Base-by-base conservation (phyloP, 2,888 invertebrate species). In the Thysanoteuthis rhombus region DNA sequence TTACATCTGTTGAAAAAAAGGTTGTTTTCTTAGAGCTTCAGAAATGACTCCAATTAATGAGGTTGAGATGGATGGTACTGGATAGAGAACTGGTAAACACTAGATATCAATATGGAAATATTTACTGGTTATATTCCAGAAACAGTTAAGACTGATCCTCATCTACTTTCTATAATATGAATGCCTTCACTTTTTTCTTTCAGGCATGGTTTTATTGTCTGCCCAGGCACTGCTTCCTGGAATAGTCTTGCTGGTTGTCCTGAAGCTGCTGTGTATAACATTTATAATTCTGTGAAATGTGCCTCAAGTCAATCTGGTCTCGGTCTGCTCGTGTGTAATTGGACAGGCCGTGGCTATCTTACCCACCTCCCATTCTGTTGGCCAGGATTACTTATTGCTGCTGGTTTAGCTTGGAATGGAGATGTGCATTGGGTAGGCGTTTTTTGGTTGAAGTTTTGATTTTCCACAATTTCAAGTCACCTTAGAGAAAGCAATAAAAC, bases 171-270 rank as follows among this genome's bases (percentile, higher is more conserved):
- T 45, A 45, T 45, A 45, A 45, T 45, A 45, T 52, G 5, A 25
- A 52, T 52, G 25, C 19, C 90, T 90, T 94, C 93, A 25, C 22
- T 25, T 75, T 47, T 94, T 93, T 58, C 93, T 96, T 95, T 93
- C 95, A 97, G 97, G 42, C 95, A 96, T 28, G 96, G 97, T 94
- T 97, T 97, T 93, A 97, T 97, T 94, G 97, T 97, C 38, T 97
- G 97, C 95, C 97, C 98, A 40, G 98, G 98, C 39, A 98, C 98
- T 45, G 97, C 98, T 89, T 97, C 98, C 94, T 98, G 98, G 97
- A 98, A 98, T 95, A 98, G 98, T 95, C 96, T 98, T 93, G 97
- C 98, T 19, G 98, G 98, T 22, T 98, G 98, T 96, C 98, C 98
- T 2, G 98, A 98, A 94, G 98, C 98, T 36, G 97, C 98, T 19